Base-by-base conservation (phyloP, 2,888 invertebrate species). In the Thymelicus lineola region DNA sequence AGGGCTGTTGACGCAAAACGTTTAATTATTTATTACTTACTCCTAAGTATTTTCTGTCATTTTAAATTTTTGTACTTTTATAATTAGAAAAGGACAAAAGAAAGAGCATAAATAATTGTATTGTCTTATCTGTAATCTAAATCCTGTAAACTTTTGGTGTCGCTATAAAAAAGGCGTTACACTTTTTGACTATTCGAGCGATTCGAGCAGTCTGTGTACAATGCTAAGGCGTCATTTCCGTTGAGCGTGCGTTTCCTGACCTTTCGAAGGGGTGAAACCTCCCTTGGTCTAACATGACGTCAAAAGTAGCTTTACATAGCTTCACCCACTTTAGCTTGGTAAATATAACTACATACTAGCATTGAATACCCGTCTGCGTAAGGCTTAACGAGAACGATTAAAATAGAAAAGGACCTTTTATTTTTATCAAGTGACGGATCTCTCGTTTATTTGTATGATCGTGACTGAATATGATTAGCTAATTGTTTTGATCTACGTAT, bases 241-340 rank as follows among this genome's bases (percentile, higher is more conserved):
- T 73, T 71, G 70, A 69, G 72, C 45, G 61, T 67, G 62, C 75
- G 73, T 73, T 69, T 75, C 72, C 73, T 78, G 79, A 79, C 80
- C 80, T 80, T 79, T 76, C 71, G 70, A 71, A 75, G 75, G 74
- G 78, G 77, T 74, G 74, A 75, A 76, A 76, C 74, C 72, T 73
- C 71, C 73, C 73, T 71, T 73, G 68, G 53, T 28, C 62, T 42
- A 48, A 38, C 71, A 71, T 75, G 75, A 76, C 74, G 76, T 75
- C 75, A 76, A 72, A 71, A 65, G 28, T 62, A 70, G 72, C 57
- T 57, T 57, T 68, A 68, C 68, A 62, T 62, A 53, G 60, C 28
- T 61, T 45, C 55, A 61, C 62, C 62, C 57, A 53, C 60, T 63
- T 35, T 10, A 69, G 46, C 72, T 64, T 63, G 48, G 70, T 71